Base-by-base conservation (phyloP, 2,797 vertebrate genomes). In the Microchirus variegatus region DNA sequence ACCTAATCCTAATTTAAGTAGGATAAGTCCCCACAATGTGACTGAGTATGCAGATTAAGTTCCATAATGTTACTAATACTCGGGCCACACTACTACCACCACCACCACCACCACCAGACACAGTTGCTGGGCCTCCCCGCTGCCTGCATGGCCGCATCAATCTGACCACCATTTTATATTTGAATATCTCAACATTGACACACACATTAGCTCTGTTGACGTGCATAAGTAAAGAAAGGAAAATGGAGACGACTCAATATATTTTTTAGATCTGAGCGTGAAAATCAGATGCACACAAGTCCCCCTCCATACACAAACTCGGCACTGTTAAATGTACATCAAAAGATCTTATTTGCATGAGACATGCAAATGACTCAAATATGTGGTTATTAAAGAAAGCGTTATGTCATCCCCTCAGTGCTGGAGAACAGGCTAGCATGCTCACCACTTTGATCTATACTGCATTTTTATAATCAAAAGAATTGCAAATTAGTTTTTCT, bases 341-440 rank as follows among this genome's bases (percentile, higher is more conserved):
- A 87, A 87, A 81, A 80, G 80, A 65, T 35, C 19, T 44, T 51
- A 53, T 83, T 88, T 75, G 90, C 91, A 90, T 88, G 91, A 91
- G 92, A 92, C 91, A 90, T 89, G 85, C 89, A 89, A 90, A 93
- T 93, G 92, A 93, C 90, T 86, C 91, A 82, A 92, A 93, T 91
- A 94, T 94, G 93, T 93, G 91, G 91, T 93, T 94, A 95, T 95
- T 94, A 95, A 92, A 93, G 90, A 92, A 88, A 91, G 92, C 93
- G 90, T 84, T 59, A 50, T 73, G 69, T 77, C 70, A 46, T 22
- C 60, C 62, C 49, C 48, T 10, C 16, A 68, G 66, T 51, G 51
- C 63, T 1, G 54, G 40, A 35, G 66, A 63, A 54, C 47, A 19
- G 64, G 36, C 47, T 67, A 57, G 54, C 13, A 9, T 51, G 52